Evolutionary conservation across 2,113 vertebrate species (phyloP), one percentile per base, ranked within the genome.

Genomic region (Oreochromis spilurus): DNA sequence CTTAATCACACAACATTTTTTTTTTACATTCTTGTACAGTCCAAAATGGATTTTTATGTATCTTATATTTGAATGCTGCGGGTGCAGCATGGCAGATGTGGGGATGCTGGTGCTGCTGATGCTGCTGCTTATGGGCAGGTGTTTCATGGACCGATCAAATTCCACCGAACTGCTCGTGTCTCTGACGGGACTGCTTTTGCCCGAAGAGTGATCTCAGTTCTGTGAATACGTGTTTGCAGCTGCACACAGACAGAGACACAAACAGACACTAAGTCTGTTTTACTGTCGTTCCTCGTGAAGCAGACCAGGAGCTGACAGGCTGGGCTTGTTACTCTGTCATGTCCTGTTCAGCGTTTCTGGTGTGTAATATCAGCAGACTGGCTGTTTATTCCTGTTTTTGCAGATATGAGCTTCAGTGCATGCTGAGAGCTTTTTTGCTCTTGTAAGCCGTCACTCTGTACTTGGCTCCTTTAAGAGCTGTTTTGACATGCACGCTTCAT

Each of bases 281-380:
- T 19, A 43, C 75, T 80, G 72, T 52, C 43, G 26, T 1, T 77
- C 24, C 19, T 77, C 10, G 72, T 52, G 84, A 52, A 72, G 80
- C 48, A 34, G 55, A 85, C 40, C 84, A 53, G 60, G 60, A 88
- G 82, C 82, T 90, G 88, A 78, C 86, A 87, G 80, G 55, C 87
- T 55, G 12, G 50, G n/a, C 65, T 67, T 84, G 55, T 85, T 12
- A 9, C 57, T 78, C 80, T 79, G 83, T 79, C 84, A 55, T 40
- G 72, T 87, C 38, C 65, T 72, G 45, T 11, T 75, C 34, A 72
- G 40, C 54, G 17, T 67, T 54, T 57, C 81, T 62, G 50, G 72
- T 67, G 84, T 67, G n/a, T 70, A 11, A 21, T 48, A 31, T 45
- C 52, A 80, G 53, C 67, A 38, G 55, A 55, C 79, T 75, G 65